A percentile compares a stretch with the other conserved stretches of the same genome.
These are phyloP conservation scores for Zosterops japonicus DNA, from an alignment of 2,113 vertebrate genomes.

Conservation along the genomic window DNA sequence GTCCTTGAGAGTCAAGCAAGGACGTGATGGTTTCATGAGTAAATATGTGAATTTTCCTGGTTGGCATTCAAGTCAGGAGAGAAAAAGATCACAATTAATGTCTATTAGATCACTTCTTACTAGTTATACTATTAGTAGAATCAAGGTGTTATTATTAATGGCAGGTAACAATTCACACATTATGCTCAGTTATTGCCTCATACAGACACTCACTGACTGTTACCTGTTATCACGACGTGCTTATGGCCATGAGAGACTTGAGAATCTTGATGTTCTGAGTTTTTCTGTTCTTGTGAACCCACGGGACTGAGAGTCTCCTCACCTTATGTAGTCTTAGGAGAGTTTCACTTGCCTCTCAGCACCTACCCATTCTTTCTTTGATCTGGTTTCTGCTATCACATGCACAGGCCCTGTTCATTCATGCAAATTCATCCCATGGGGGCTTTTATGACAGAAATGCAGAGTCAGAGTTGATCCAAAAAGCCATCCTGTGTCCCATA, in stretches of 20 bases:
- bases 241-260: background rate
- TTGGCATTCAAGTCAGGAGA: background rate
- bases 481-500: background rate
- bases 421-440: background rate
- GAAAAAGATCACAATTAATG: background rate
- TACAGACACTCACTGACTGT: background rate
- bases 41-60: background rate
- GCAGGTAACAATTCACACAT: background rate
- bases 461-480: background rate
- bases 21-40: background rate
- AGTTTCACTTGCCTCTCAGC: background rate
- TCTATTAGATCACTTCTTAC: background rate
- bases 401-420: background rate
- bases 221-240: background rate
- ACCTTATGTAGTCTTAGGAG: background rate
- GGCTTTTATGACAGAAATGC: background rate
- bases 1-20: background rate
- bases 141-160: background rate
- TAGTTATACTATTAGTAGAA: background rate
- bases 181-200: background rate
- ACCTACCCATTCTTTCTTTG: background rate
- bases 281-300: background rate
- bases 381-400: background rate
- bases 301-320: background rate
- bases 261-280: background rate